A percentile compares a stretch with the other conserved stretches of the same genome.
phyloP scores from a whole-genome alignment of 2,797 vertebrate species.

The Argentina silus region DNA sequence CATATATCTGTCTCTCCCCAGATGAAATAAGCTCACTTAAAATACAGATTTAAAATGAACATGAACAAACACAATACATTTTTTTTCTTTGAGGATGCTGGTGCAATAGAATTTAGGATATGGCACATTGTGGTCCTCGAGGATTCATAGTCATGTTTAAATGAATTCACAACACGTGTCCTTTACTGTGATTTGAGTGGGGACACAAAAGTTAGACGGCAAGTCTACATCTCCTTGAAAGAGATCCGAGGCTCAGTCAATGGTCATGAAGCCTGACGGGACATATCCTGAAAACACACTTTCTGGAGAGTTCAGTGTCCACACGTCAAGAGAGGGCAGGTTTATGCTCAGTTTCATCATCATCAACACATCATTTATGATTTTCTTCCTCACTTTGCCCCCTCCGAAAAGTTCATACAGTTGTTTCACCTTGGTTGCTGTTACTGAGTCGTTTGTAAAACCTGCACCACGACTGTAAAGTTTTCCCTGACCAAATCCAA shows the following conservation, averaged over 20 bases:
- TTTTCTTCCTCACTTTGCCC: slow-evolving; percentile 9
- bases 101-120: slow-evolving; percentile 3
- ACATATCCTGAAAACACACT: background rate
- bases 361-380: background rate
- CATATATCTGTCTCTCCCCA: background rate
- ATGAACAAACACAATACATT: background rate
- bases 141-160: slow-evolving; percentile 18
- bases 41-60: slow-evolving; percentile 1
- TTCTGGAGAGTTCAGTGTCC: background rate
- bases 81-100: background rate
- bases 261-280: slow-evolving; percentile 8
- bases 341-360: background rate
- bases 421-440: slow-evolving; percentile 84
- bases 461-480: slow-evolving; percentile 88
- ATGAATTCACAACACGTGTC: slow-evolving; percentile 11
- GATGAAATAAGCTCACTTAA: slow-evolving; percentile 6
- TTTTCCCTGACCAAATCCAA: slow-evolving; percentile 96
- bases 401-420: slow-evolving; percentile 70
- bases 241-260: slow-evolving; percentile 18
- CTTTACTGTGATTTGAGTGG: background rate
- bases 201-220: slow-evolving; percentile 3
- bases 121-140: background rate
- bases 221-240: background rate
- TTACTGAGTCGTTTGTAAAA: slow-evolving; percentile 88
- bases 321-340: background rate